Evolutionary conservation across 2,888 invertebrate genomes (phyloP), one percentile per base, ranked within the genome.

Genomic region (Orthosia gothica): DNA sequence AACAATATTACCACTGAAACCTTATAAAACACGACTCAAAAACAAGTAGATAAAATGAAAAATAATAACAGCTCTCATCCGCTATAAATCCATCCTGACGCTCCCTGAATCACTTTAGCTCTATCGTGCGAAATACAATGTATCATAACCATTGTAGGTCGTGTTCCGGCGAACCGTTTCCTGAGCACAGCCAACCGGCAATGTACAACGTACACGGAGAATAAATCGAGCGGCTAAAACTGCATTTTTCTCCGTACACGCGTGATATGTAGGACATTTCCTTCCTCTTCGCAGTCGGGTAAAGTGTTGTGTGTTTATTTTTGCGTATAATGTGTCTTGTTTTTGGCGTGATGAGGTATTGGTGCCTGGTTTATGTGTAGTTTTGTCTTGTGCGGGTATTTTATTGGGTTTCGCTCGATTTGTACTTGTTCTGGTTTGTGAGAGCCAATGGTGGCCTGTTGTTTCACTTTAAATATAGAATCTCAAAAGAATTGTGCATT

Each of bases 101-200:
- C 52, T 18, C 70, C 49, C 79, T 94, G 86, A 83, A 93, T 95
- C 94, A 94, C 93, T 92, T 94, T 92, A 94, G 91, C 86, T 91
- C 94, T 95, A 95, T 95, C 94, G 95, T 83, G 90, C 90, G 95
- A 88, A 92, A 90, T 87, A 91, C 94, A 91, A 94, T 95, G 91
- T 83, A 93, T 95, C 95, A 95, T 90, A 91, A 87, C 92, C 93
- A 94, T 95, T 94, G 95, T 93, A 87, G 89, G 90, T 84, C 77
- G 84, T 86, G 91, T 88, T 92, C 92, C 94, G 92, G 91, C 83
- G 78, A 73, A 72, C 63, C 76, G 82, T 84, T 89, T 89, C 89
- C 88, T 86, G 83, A 54, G 72, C 83, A 89, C 86, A 89, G 87
- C 87, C 79, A 87, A 82, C 86, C 82, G 82, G 91, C 90, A 86